Evolutionary conservation across 2,888 invertebrate genomes (phyloP), one percentile per base, ranked within the genome.

Genomic region (Aleiodes testaceus): DNA sequence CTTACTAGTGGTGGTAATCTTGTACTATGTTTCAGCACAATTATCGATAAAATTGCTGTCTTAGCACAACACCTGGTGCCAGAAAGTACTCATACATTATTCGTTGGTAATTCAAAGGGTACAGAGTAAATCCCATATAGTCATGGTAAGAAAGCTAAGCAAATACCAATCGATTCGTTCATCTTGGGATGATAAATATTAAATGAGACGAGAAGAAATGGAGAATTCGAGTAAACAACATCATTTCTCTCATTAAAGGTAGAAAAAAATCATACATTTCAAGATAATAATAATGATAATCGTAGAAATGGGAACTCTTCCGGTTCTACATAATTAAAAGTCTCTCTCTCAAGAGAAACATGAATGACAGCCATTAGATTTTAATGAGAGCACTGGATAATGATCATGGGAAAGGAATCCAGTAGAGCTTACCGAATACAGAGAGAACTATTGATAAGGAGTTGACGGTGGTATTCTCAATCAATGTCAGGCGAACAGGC

Each of bases 361-460:
- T 12, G 52, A 74, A 69, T 6, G 72, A 69, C 16, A 73, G 65
- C n/a, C 70, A 73, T 52, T 74, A 73, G 52, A 69, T 77, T 1
- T 65, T 74, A 30, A 69, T 69, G 20, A 72, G 65, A 26, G 61
- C 61, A 26, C 36, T 68, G 42, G 66, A 16, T 50, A 71, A 69
- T 66, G 18, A 53, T 64, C 26, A 18, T 30, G 16, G 18, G 11
- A 44, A 47, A 7, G 36, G 36, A 69, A 36, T 65, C 73, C 18
- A 72, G 72, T 36, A 47, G 70, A 75, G 45, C 69, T 36, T 77
- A 74, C 53, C 66, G 72, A 44, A 67, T 71, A n/a, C 76, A 72
- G 14, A 75, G 76, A 11, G 79, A 70, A 53, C 69, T 81, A 16
- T 20, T 82, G 44, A 77, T 82, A 73, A 76, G 77, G 36, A 82